Evolutionary conservation across 1,140 invertebrate species (phyloP), one percentile per base, ranked within the genome.

Genomic region (Dryas iulia): DNA sequence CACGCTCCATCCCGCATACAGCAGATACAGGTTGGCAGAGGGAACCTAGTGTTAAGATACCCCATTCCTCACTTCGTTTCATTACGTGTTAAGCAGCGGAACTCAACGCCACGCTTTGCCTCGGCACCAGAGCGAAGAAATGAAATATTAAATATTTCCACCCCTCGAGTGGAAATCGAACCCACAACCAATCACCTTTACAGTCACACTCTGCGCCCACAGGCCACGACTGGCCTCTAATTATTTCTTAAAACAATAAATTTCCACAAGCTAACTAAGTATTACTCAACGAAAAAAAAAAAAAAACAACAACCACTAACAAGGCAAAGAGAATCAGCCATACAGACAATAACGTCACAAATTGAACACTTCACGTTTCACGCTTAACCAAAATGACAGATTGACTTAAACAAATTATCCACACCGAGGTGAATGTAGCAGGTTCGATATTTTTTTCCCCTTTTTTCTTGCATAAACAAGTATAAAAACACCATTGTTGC

Each of bases 401-500:
- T 58, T 58, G 59, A 69, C 66, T 30, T 69, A 61, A 69, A 69
- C 59, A 69, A 69, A 69, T 69, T 69, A 64, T 53, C 23, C 30
- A 59, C 66, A 54, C 66, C 7, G 39, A 61, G 59, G 59, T 69
- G 54, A 67, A 56, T 31, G 14, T 47, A 59, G 24, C 66, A 68
- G 59, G 66, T 61, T 68, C 30, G 31, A 35, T 39, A 28, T 59
- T 66, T 67, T 67, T 60, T 39, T 58, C 24, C 31, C 8, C 4
- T 25, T 30, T 58, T 58, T 57, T 57, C n/a, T 58, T 18, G 28
- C 56, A 30, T 58, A 58, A 58, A 58, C 56, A 58, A 58, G 24
- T 57, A 57, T 26, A 57, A 66, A 66, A 66, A 21, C 23, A 18
- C 60, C 66, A 61, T 69, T 69, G 59, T 69, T 69, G 53, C 21